Evolutionary conservation across 2,888 invertebrate species (phyloP), one percentile per base, ranked within the genome.

Genomic region (Hirtodrosophila alboralis): DNA sequence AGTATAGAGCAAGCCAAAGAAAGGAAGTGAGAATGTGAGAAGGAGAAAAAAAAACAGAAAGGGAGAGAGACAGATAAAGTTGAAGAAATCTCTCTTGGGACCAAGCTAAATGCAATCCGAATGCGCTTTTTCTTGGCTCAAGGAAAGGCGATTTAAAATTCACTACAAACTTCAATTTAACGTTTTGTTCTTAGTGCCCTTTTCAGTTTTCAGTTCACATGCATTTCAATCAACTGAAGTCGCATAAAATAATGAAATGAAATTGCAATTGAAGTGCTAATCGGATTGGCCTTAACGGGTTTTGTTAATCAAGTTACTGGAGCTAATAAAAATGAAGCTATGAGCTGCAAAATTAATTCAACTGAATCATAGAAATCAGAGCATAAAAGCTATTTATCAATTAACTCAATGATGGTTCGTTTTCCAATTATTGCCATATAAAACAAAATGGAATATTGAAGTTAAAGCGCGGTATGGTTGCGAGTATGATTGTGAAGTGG

Each of bases 191-290:
- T 59, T 23, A 37, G 37, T 40, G 48, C 43, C 12, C 52, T 40
- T 27, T 33, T 14, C 44, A 49, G 36, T 33, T 66, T 36, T 18
- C 34, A 30, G 27, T 28, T 23, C 44, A 1, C 58, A 62, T 68
- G 56, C 73, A 79, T 48, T 74, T 71, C 81, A 84, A 84, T 80
- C 78, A 81, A 84, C 57, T 74, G 84, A 84, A 84, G 79, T 84
- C 84, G 62, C 75, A 74, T 64, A 45, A 74, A 59, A 67, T 77
- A 81, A 77, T 71, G 66, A 53, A 66, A 63, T 53, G 38, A 51
- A 61, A 48, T 45, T 44, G 36, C 44, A 10, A 47, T 34, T 41
- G 33, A 40, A 31, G 37, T 18, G 52, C 37, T 57, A 70, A 70
- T 59, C 62, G 57, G 77, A 61, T 74, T 67, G 59, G 14, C 18